Evolutionary conservation across 2,888 invertebrate genomes (phyloP).

Genomic region (Masnerella sp.): DNA sequence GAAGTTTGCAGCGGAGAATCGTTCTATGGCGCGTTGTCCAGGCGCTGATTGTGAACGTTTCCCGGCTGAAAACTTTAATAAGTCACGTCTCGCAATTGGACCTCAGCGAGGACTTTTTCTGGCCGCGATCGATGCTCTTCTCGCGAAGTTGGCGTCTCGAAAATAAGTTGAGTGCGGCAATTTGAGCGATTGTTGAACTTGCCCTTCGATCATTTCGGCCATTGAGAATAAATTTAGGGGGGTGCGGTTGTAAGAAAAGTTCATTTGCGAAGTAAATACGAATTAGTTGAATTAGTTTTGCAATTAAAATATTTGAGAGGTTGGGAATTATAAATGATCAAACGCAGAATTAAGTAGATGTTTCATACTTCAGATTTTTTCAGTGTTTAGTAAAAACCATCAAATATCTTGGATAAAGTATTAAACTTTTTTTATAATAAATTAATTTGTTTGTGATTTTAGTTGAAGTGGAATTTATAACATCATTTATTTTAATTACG

Average conservation of each 20-base stretch:
- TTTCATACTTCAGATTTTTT: too few species aligned
- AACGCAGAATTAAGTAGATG: too few species aligned
- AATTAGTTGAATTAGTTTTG: constrained; percentile 12
- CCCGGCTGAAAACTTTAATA: constrained; percentile 55
- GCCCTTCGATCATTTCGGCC: constrained; percentile 21
- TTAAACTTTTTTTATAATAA: too few species aligned
- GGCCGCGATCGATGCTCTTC: constrained; percentile 32
- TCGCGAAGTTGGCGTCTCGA: constrained; percentile 2
- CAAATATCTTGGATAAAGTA: too few species aligned
- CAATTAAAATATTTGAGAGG: constrained; percentile 17
- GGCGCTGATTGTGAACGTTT: constrained; percentile 49
- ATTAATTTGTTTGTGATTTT: too few species aligned
- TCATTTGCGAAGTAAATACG: constrained; percentile 10
- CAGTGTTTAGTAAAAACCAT: too few species aligned
- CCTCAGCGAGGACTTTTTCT: constrained; percentile 42
- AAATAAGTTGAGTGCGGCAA: constrained; percentile 13
- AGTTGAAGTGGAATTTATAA: too few species aligned
- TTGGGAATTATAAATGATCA: too few species aligned
- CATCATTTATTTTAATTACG: too few species aligned
- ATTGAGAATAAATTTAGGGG: constrained; percentile 37
- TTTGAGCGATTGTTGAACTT: constrained; percentile 43
- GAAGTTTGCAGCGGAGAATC: constrained; percentile 37
- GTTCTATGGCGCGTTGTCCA: constrained; percentile 36
- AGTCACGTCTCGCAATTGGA: constrained; percentile 54
- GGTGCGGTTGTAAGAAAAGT: too few species aligned